Conservation (phyloP, 2,797 vertebrate genomes). For the Eidolon dupreanum region DNA sequence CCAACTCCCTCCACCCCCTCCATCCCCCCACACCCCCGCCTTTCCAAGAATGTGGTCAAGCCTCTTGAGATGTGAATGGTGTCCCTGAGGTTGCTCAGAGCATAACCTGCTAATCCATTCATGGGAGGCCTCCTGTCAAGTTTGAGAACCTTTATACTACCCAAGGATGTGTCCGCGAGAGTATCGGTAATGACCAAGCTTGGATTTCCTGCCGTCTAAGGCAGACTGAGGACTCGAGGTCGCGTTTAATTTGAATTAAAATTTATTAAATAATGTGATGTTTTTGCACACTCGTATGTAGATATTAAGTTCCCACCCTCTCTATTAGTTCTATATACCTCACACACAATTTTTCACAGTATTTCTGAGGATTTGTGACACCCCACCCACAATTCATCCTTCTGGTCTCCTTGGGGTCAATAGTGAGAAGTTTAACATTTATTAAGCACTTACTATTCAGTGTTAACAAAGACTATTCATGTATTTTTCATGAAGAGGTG, state of each 20-base stretch:
- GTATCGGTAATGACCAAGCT: not conserved
- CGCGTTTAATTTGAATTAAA: slow-evolving; percentile 24
- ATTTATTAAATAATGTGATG: not conserved
- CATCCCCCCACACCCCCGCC: not conserved
- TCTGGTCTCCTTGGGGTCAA: not conserved
- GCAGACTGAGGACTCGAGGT: not conserved
- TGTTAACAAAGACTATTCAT: slow-evolving; percentile 10
- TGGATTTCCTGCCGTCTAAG: not conserved
- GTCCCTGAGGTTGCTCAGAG: slow-evolving; percentile 14
- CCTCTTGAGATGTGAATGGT: slow-evolving; percentile 63
- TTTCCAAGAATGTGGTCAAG: slow-evolving; percentile 61
- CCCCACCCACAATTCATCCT: not conserved
- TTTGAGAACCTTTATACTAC: not conserved
- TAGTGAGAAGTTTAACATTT: not conserved
- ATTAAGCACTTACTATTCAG: not conserved
- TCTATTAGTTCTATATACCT: not conserved
- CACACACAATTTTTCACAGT: not conserved
- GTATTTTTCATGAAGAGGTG: not conserved
- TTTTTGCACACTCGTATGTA: not conserved
- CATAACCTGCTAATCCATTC: not conserved
- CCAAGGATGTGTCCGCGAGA: not conserved
- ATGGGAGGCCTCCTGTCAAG: not conserved
- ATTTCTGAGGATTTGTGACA: slow-evolving; percentile 1
- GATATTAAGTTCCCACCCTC: not conserved
- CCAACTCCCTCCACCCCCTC: too few relatives aligned